Percentiles rank a stretch among this genome's conserved stretches.
phyloP scores from a whole-genome alignment of 2,888 invertebrate genomes.

The Noctua fimbriata region DNA sequence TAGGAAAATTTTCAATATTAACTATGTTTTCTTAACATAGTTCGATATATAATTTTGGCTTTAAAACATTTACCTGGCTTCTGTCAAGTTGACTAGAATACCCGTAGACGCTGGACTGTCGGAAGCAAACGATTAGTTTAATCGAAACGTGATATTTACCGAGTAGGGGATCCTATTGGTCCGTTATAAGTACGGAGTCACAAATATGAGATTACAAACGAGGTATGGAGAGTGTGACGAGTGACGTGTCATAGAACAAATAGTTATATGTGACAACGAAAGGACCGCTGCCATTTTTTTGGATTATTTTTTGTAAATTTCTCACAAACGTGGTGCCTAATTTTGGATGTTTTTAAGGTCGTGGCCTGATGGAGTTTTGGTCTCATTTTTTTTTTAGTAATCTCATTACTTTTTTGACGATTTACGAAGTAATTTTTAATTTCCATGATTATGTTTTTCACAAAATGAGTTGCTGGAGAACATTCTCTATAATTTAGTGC shows the following conservation, averaged over 20 bases:
- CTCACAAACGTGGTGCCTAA: slow-evolving; percentile 79
- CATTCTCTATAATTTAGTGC: slow-evolving; percentile 45
- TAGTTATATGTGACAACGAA: slow-evolving; percentile 76
- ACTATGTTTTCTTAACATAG: slow-evolving; percentile 47
- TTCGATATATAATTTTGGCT: slow-evolving; percentile 58
- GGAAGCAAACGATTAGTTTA: slow-evolving; percentile 60
- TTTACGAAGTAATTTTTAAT: neutral
- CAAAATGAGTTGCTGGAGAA: slow-evolving; percentile 20
- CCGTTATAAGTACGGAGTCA: slow-evolving; percentile 62
- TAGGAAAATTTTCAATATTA: slow-evolving; percentile 48
- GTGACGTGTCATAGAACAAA: slow-evolving; percentile 63
- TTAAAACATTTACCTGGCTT: slow-evolving; percentile 53
- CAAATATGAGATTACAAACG: slow-evolving; percentile 65
- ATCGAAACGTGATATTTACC: slow-evolving; percentile 69
- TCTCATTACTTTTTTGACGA: slow-evolving; percentile 36
- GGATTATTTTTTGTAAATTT: slow-evolving; percentile 65
- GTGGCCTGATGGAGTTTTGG: slow-evolving; percentile 58
- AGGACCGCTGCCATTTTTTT: slow-evolving; percentile 74
- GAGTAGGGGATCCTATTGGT: slow-evolving; percentile 67
- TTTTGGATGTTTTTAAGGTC: slow-evolving; percentile 71
- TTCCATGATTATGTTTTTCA: slow-evolving; percentile 20
- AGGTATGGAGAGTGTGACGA: slow-evolving; percentile 58
- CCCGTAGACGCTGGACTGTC: slow-evolving; percentile 56
- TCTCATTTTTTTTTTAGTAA: slow-evolving; percentile 41
- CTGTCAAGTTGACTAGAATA: slow-evolving; percentile 55